Evolutionary conservation across 2,888 invertebrate species (phyloP), one percentile per base, ranked within the genome.

Genomic region (Cephus rjabovi): DNA sequence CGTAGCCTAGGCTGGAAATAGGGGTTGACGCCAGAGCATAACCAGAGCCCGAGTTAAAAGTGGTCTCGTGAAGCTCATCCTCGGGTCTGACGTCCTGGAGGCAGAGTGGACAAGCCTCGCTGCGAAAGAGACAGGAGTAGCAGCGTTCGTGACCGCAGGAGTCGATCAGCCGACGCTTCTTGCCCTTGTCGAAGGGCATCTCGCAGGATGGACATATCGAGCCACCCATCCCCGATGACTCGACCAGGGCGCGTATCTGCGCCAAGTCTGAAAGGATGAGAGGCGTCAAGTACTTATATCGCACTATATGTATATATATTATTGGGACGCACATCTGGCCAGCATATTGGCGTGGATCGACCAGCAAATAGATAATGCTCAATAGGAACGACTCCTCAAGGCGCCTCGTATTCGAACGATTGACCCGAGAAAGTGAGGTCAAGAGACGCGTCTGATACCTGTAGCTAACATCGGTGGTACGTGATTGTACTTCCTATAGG

Each of bases 101-200:
- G 92, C 98, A 98, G 83, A 98, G 93, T 69, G 98, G 98, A 92
- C 98, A 98, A 83, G 95, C 95, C 92, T 97, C 97, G 93, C 96
- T 97, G 87, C 95, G 95, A 93, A 98, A 97, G 95, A 98, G 96
- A 92, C 98, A 98, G 85, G 97, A 96, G 94, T 98, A 98, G 92
- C 98, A 98, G 82, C 98, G 94, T 92, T 98, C 98, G 94, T 98
- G 98, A 85, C 98, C 98, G 92, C 98, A 98, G 81, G 97, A 96
- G 93, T 98, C 98, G 91, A 98, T 98, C 89, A 98, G 94, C 92
- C 97, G 96, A 92, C 98, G 95, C 93, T 98, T 98, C 93, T 98
- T 98, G 92, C 98, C 98, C 93, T 98, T 97, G 93, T 98, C 98
- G 93, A 98, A 98, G 87, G 98, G 97, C 95, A 97, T 97, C 92